Conservation (phyloP, 1,140 invertebrate genomes). For the Trichomalopsis sarcophagae region DNA sequence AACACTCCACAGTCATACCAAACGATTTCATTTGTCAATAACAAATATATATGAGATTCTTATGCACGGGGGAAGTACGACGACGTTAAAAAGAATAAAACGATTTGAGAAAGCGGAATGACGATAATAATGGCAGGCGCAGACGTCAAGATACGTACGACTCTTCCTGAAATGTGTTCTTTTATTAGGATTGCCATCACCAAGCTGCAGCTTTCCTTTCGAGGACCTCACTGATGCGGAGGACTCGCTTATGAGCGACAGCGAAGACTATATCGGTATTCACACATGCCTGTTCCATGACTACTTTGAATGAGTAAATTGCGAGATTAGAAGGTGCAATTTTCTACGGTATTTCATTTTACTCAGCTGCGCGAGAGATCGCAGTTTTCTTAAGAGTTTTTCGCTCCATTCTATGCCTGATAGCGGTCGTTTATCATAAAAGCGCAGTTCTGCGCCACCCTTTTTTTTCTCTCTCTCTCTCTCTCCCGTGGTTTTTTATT, state of each 20-base stretch:
- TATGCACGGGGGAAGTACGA: background rate
- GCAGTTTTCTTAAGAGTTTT: conserved; percentile 40
- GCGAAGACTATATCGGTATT: conserved; percentile 71
- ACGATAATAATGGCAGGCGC: conserved; percentile 19
- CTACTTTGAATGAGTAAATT: conserved; percentile 58
- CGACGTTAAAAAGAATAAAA: background rate
- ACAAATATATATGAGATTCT: too few relatives aligned
- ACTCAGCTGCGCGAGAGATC: background rate
- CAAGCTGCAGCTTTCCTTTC: conserved; percentile 72
- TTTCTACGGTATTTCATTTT: conserved; percentile 38
- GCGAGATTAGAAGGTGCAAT: conserved; percentile 65
- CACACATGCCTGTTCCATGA: conserved; percentile 57
- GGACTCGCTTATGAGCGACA: conserved; percentile 72
- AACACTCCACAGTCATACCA: too few relatives aligned
- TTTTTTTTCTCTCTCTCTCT: background rate
- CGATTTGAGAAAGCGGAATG: background rate
- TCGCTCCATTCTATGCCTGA: background rate
- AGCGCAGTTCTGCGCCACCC: background rate
- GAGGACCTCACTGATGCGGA: conserved; percentile 71
- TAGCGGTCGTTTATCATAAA: conserved; percentile 28
- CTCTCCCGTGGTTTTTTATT: background rate
- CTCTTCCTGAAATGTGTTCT: conserved; percentile 66
- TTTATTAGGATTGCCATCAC: conserved; percentile 68
- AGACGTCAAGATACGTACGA: conserved; percentile 43
- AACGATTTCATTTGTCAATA: too few relatives aligned